These are phyloP conservation scores for Paramormyrops hopkinsi DNA, from an alignment of 2,797 vertebrate genomes.

Conservation along the genomic window DNA sequence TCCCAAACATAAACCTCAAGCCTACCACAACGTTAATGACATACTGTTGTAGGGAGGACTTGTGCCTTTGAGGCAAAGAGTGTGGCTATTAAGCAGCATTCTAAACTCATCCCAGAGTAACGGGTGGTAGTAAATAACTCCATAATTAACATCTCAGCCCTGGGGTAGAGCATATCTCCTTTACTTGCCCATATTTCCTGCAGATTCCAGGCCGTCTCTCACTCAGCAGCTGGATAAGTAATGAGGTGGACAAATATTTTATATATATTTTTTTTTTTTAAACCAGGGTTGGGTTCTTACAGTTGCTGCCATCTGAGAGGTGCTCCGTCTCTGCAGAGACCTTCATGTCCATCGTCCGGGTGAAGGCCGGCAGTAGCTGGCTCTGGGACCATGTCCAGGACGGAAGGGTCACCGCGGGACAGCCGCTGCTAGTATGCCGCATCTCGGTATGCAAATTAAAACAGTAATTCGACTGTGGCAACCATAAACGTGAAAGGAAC, in stretches of 20 bases:
- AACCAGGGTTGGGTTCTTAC: neutral
- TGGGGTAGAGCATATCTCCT: neutral
- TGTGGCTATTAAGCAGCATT: neutral
- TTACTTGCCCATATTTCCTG: neutral
- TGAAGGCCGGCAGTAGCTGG: neutral
- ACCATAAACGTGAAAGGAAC: slow-evolving; percentile 8
- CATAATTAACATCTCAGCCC: neutral
- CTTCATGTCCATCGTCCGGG: neutral
- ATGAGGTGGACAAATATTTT: neutral
- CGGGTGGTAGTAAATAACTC: neutral
- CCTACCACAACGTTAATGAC: neutral
- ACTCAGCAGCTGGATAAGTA: neutral
- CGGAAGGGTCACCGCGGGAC: neutral
- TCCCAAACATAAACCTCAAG: neutral
- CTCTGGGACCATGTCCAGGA: neutral
- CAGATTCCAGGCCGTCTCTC: neutral
- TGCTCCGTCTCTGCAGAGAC: neutral
- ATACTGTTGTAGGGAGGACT: neutral
- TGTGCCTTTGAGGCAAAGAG: neutral
- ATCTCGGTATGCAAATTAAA: neutral
- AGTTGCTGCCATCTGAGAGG: neutral
- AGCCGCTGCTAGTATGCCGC: neutral
- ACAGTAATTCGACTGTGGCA: neutral
- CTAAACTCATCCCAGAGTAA: neutral
- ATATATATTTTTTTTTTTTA: neutral